Base-by-base conservation (phyloP, 2,797 vertebrate species). In the Characodon lateralis region DNA sequence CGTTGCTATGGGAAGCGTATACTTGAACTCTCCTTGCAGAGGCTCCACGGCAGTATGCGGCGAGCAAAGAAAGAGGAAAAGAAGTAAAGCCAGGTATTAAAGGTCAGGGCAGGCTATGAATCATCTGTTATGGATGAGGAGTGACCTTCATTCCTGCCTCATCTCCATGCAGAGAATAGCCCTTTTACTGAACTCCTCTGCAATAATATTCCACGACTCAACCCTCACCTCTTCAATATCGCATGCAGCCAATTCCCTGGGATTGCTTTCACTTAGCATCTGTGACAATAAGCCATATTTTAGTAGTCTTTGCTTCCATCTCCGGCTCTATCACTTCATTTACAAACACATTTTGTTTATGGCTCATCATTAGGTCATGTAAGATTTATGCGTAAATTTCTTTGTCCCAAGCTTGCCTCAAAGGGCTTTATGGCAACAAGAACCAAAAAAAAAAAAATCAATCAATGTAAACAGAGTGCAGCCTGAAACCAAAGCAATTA, bases 31-130 rank as follows among this genome's bases (percentile, higher is more conserved):
- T 89, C 85, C 86, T 89, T 86, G 87, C 77, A 72, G 79, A 4
- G 68, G 58, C 51, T 35, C 82, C 76, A 73, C 61, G 82, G 91
- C 76, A 48, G 82, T 22, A 74, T 77, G 73, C 28, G 46, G 63
- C 2, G 71, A 80, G 84, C 46, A 35, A 77, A 50, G 79, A 77
- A 46, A 55, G 61, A 50, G 70, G 65, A 18, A 35, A 78, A 80
- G 77, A 83, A 85, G 78, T 74, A 84, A 82, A 79, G 79, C 86
- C 72, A 87, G 89, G 89, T 89, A 87, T 78, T 84, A 94, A 94
- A 95, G 93, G 92, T 94, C 92, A 90, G 82, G 83, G 88, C 88
- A 72, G 85, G 78, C 88, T 79, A 88, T 92, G 91, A 94, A 93
- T 93, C 89, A 94, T 92, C 87, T 73, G 87, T 91, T 89, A 94